A percentile compares a stretch with the other conserved stretches of the same genome.
Conservation (phyloP, 2,113 vertebrate genomes). For the Tetraodon nigroviridis region DNA sequence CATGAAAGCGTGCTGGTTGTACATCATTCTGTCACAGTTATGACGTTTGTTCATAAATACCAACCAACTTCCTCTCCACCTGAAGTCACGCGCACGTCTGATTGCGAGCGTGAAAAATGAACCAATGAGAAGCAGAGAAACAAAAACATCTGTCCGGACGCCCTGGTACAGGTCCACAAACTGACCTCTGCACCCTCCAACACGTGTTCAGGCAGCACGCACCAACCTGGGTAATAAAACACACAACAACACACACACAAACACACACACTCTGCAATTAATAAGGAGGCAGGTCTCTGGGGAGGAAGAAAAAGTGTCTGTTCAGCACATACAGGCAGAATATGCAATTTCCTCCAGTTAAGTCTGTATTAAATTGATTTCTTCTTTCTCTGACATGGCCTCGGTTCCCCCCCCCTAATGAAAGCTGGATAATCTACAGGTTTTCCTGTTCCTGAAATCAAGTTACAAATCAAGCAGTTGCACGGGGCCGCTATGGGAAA, state of each 20-base stretch:
- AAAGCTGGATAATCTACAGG: constrained; percentile 79
- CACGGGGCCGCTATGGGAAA: constrained; percentile 61
- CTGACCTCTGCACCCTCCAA: constrained; percentile 54
- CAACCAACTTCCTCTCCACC: constrained; percentile 77
- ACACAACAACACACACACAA: constrained; percentile 40
- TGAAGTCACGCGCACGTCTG: constrained; percentile 63
- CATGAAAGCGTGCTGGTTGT: constrained; percentile 62
- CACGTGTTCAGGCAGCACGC: constrained; percentile 21
- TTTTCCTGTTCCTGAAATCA: constrained; percentile 76
- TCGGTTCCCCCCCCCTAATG: constrained; percentile 70
- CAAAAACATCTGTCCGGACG: constrained; percentile 39
- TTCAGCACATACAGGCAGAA: constrained; percentile 81
- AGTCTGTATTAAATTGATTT: constrained; percentile 84
- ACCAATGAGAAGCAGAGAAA: constrained; percentile 53
- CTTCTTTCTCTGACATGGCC: constrained; percentile 78
- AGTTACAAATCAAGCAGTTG: constrained; percentile 77
- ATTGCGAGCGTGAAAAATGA: constrained; percentile 35
- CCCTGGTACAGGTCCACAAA: constrained; percentile 41
- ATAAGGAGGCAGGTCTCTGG: constrained; percentile 78
- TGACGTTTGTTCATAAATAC: constrained; percentile 85
- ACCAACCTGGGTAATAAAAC: constrained; percentile 21
- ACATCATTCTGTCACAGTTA: constrained; percentile 85
- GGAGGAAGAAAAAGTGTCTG: constrained; percentile 77
- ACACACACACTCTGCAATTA: constrained; percentile 73
- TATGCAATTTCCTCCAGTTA: constrained; percentile 83